A percentile compares a stretch with the other conserved stretches of the same genome.
Conservation (phyloP, 2,797 vertebrate genomes). For the Silurus lanzhouensis region DNA sequence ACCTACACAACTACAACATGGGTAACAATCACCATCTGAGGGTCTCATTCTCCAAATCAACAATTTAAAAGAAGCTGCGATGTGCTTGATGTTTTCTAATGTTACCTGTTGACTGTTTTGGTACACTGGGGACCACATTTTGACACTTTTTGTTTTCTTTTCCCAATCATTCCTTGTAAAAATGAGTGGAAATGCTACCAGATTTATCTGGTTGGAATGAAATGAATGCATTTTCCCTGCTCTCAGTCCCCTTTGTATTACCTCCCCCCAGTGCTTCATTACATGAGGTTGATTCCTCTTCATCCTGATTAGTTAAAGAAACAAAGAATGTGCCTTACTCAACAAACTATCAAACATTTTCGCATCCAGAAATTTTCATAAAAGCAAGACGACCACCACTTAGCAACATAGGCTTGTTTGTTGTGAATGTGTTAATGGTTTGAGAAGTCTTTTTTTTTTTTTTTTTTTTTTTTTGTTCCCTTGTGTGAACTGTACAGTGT, state of each 20-base stretch:
- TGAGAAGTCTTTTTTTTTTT: constrained; percentile 28
- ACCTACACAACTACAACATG: constrained; percentile 98
- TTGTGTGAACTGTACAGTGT: constrained; percentile 52
- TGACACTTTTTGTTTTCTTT: constrained; percentile 67
- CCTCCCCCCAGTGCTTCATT: constrained; percentile 74
- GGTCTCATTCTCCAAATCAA: constrained; percentile 97
- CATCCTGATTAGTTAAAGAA: constrained; percentile 73
- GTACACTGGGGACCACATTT: constrained; percentile 88
- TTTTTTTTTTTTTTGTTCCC: constrained; percentile 41
- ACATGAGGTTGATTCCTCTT: constrained; percentile 69
- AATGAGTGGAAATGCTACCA: constrained; percentile 52
- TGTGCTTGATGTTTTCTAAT: constrained; percentile 44
- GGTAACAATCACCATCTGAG: constrained; percentile 95
- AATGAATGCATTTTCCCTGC: constrained; percentile 56
- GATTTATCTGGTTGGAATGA: constrained; percentile 64
- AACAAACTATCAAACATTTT: constrained; percentile 66
- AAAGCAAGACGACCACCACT: constrained; percentile 45
- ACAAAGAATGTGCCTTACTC: constrained; percentile 91
- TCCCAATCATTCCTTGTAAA: constrained; percentile 70
- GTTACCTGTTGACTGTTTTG: constrained; percentile 83
- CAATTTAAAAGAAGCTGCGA: constrained; percentile 77
- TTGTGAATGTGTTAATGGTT: constrained; percentile 73
- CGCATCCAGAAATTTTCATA: constrained; percentile 58
- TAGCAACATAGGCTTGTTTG: constrained; percentile 78
- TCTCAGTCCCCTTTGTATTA: constrained; percentile 59